phyloP scores from a whole-genome alignment of 1,140 invertebrate genomes.

The Leptinotarsa lineolata region DNA sequence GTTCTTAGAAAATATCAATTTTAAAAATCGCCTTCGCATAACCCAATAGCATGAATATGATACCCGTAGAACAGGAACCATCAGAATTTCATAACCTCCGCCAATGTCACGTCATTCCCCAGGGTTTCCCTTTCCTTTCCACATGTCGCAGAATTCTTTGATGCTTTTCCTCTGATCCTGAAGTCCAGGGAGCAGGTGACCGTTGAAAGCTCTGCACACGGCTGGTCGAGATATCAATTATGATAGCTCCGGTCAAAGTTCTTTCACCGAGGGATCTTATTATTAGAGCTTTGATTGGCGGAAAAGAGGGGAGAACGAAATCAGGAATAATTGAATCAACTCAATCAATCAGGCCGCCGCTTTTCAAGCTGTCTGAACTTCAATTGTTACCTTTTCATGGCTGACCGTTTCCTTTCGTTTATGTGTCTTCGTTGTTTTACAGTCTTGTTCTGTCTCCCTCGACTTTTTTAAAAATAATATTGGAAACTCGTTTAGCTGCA shows the following conservation, averaged over 20 bases:
- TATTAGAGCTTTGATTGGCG: constrained; percentile 16
- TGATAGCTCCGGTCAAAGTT: constrained; percentile 16
- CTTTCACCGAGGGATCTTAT: constrained; percentile 13
- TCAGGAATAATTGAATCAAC: background rate
- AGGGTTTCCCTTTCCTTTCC: background rate
- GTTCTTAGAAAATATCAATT: too few relatives aligned
- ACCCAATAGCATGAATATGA: too few relatives aligned
- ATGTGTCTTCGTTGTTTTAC: too few relatives aligned
- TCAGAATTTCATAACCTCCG: too few relatives aligned
- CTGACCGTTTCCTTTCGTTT: background rate
- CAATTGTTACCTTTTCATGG: background rate
- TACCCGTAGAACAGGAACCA: too few relatives aligned
- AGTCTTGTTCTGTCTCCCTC: too few relatives aligned
- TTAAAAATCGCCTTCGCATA: too few relatives aligned
- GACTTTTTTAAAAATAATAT: too few relatives aligned
- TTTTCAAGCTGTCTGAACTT: background rate
- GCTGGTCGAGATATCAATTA: constrained; percentile 12
- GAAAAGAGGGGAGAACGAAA: constrained; percentile 7
- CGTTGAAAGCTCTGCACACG: background rate
- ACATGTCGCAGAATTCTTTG: background rate
- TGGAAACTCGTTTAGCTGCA: too few relatives aligned
- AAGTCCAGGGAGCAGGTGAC: background rate
- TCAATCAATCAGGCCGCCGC: constrained; percentile 2
- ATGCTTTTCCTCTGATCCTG: constrained; percentile 3
- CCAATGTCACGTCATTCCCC: too few relatives aligned